These are phyloP conservation scores for Zaprionus vittiger DNA, from an alignment of 1,140 invertebrate genomes.

Conservation along the genomic window DNA sequence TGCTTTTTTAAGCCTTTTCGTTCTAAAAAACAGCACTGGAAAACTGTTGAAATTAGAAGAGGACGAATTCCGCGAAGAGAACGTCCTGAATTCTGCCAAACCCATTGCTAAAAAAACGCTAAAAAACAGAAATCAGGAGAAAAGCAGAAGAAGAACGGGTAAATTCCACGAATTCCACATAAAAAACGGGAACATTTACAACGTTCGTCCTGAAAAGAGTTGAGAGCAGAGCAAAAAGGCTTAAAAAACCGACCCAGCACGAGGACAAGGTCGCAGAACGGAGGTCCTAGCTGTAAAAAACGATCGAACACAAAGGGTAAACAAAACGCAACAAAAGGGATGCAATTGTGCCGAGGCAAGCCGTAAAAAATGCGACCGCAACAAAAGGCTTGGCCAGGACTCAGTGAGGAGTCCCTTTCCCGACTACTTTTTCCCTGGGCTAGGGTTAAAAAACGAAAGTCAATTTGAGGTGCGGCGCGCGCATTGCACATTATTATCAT, in stretches of 20 bases:
- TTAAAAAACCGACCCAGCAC: constrained; percentile 65
- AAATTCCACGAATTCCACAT: constrained; percentile 50
- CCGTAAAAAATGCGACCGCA: constrained; percentile 75
- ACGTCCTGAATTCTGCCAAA: constrained; percentile 52
- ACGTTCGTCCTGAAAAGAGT: constrained; percentile 51
- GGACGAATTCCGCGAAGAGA: constrained; percentile 48
- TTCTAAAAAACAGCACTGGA: constrained; percentile 20
- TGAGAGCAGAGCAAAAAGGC: constrained; percentile 77
- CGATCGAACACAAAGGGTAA: not conserved
- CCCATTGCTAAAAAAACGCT: constrained; percentile 54
- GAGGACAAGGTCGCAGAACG: constrained; percentile 5
- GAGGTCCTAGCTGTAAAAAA: not conserved
- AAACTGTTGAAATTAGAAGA: constrained; percentile 34
- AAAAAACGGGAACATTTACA: constrained; percentile 57
- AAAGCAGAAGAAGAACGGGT: constrained; percentile 20
- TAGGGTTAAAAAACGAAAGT: constrained; percentile 65
- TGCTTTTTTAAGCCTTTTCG: constrained; percentile 73
- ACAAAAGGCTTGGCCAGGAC: constrained; percentile 52
- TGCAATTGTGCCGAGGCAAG: constrained; percentile 49
- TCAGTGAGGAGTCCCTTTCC: not conserved
- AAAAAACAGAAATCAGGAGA: constrained; percentile 38
- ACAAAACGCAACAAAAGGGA: constrained; percentile 57
- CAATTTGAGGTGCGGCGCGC: constrained; percentile 51
- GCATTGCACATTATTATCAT: constrained; percentile 55
- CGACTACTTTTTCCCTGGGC: not conserved